phyloP scores from a whole-genome alignment of 2,113 vertebrate species.

The Bubalus kerabau region DNA sequence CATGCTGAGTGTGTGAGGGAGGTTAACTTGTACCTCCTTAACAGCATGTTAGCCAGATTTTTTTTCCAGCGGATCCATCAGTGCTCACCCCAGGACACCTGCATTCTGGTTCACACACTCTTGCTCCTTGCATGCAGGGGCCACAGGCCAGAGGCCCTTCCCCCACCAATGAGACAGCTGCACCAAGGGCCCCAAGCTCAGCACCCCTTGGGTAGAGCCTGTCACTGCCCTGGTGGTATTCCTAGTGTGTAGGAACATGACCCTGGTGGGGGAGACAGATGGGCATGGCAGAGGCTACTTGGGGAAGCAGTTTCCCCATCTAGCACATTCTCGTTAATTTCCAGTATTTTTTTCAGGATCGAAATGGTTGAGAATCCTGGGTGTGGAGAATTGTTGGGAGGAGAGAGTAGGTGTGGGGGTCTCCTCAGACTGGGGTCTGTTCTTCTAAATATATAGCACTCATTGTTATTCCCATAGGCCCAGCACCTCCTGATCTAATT shows the following conservation, averaged over 20 bases:
- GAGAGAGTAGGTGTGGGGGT: not conserved
- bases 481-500: not conserved
- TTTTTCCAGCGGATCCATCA: not conserved
- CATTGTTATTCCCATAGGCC: not conserved
- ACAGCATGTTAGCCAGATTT: not conserved
- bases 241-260: not conserved
- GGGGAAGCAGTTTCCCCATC: not conserved
- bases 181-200: not conserved
- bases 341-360: not conserved
- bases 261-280: not conserved
- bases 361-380: not conserved
- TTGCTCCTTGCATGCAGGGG: not conserved
- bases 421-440: not conserved
- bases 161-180: not conserved
- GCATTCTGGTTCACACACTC: not conserved
- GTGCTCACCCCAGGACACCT: not conserved
- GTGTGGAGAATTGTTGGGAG: not conserved
- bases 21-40: not conserved
- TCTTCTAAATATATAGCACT: not conserved
- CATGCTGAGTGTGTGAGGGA: not conserved
- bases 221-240: not conserved
- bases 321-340: not conserved
- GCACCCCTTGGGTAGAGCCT: not conserved
- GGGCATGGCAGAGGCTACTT: not conserved
- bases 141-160: not conserved